Base-by-base conservation (phyloP, 2,113 vertebrate species). In the Dasyprocta punctata region DNA sequence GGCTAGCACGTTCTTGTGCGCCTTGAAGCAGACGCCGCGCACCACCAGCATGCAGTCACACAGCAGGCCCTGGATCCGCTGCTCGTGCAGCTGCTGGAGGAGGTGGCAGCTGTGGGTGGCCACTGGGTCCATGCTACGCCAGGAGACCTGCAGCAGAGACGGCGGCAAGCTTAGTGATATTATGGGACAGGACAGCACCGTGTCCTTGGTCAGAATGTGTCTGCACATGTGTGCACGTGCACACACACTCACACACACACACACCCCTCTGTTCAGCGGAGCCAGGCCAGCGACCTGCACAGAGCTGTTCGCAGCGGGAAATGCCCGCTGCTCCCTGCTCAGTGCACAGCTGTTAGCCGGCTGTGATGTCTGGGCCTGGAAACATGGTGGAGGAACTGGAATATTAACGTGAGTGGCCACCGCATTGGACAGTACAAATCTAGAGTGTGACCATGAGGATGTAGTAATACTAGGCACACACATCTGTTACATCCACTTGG, bases 1-100 rank as follows among this genome's bases (percentile, higher is more conserved):
- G 22, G 99, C 99, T 49, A 99, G 98, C 0, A 99, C 99, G 36
- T 99, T 99, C 98, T 99, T 99, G 97, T 99, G 99, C 0, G 99
- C 99, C 98, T 99, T 99, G 97, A 99, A 99, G 98, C 99, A 99
- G 95, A 99, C 99, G 0, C 99, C 99, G 97, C 99, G 99, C 61
- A 99, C 99, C 98, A 99, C 99, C 98, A 99, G 97, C 99, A 99
- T 99, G 98, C 99, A 99, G 98, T 99, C 99, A 87, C 99, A 99
- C 20, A 99, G 99, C 96, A 99, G 98, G 4, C 99, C 99, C 97
- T 99, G 99, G 77, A 99, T 99, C 30, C 99, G 99, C 98, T 99
- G 99, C 92, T 99, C 99, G 11, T 99, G 99, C 10, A 99, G 99
- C 98, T 99, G 99, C 99, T 99, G 99, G 5, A 99, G 99, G 52